Percentiles rank a stretch among this genome's conserved stretches.
Evolutionary conservation across 2,888 invertebrate species (phyloP).

Genomic region (Eugnorisma glareosa): DNA sequence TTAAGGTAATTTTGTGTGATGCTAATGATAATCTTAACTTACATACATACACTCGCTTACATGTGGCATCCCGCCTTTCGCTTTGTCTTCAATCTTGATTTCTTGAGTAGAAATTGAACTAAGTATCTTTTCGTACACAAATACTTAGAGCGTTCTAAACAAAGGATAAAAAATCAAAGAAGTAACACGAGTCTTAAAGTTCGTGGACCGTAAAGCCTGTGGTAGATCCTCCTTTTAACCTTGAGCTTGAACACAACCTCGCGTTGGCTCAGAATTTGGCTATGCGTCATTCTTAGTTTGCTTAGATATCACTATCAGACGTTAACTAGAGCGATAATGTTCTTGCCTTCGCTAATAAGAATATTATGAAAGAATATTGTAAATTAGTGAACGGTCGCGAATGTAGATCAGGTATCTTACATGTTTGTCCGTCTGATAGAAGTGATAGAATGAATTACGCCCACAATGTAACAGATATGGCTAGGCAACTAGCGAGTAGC

Average conservation of each 20-base stretch:
- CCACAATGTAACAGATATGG: conserved; percentile 44
- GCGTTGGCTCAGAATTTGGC: conserved; percentile 40
- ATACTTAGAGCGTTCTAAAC: conserved; percentile 17
- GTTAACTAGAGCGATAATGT: conserved; percentile 56
- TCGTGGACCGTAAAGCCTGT: conserved; percentile 63
- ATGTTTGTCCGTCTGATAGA: conserved; percentile 27
- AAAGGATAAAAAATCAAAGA: conserved; percentile 5
- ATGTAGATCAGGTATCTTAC: conserved; percentile 7
- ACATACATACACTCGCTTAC: neutral
- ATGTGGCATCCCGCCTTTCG: too few relatives aligned
- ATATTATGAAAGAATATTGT: conserved; percentile 22
- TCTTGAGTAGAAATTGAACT: neutral
- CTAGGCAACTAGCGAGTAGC: conserved; percentile 12
- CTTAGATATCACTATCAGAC: conserved; percentile 47
- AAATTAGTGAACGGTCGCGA: conserved; percentile 16
- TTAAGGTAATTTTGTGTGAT: neutral
- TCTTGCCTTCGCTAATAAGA: conserved; percentile 48
- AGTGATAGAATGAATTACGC: conserved; percentile 48
- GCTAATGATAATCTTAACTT: neutral
- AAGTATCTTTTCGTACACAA: neutral
- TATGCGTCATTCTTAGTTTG: conserved; percentile 57
- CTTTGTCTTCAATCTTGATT: neutral
- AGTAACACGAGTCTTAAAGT: conserved; percentile 23
- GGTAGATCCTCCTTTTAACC: conserved; percentile 55
- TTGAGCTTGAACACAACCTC: conserved; percentile 57